These are phyloP conservation scores for Pseudocheirus occidentalis DNA, from an alignment of 2,797 vertebrate genomes.

Conservation along the genomic window DNA sequence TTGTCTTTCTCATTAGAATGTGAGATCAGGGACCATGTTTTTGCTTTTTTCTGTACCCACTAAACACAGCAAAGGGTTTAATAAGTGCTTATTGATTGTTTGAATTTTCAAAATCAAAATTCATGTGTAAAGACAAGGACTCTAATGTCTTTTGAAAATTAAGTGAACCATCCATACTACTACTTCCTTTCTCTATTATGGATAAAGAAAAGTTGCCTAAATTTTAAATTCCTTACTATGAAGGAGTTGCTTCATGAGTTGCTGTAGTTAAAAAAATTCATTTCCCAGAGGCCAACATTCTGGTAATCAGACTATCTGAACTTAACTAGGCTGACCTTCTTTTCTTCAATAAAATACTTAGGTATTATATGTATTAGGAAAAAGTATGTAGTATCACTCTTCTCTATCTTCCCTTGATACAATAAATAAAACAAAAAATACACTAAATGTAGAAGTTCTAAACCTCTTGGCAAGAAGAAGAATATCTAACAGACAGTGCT, in stretches of 20 bases:
- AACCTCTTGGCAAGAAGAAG: constrained; percentile 23
- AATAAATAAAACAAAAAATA: too few relatives aligned
- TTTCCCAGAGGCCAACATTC: background rate
- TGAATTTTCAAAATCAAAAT: constrained; percentile 44
- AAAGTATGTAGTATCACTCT: constrained; percentile 26
- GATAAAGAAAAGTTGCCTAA: background rate
- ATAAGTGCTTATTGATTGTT: constrained; percentile 47
- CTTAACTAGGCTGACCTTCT: background rate
- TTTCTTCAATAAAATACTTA: background rate
- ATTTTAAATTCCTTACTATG: background rate
- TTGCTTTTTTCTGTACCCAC: background rate
- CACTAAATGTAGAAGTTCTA: constrained; percentile 38
- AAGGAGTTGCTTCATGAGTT: background rate
- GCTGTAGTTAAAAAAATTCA: background rate
- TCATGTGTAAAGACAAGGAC: constrained; percentile 11
- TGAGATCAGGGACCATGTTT: background rate
- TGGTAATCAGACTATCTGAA: background rate
- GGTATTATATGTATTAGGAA: constrained; percentile 22
- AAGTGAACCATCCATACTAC: background rate
- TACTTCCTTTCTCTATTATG: background rate
- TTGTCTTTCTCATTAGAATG: background rate
- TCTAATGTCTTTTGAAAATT: constrained; percentile 19
- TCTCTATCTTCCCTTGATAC: background rate
- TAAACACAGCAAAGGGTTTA: background rate
- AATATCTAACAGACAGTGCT: background rate